phyloP scores from a whole-genome alignment of 2,113 vertebrate genomes.

The Ammodytes dubius region DNA sequence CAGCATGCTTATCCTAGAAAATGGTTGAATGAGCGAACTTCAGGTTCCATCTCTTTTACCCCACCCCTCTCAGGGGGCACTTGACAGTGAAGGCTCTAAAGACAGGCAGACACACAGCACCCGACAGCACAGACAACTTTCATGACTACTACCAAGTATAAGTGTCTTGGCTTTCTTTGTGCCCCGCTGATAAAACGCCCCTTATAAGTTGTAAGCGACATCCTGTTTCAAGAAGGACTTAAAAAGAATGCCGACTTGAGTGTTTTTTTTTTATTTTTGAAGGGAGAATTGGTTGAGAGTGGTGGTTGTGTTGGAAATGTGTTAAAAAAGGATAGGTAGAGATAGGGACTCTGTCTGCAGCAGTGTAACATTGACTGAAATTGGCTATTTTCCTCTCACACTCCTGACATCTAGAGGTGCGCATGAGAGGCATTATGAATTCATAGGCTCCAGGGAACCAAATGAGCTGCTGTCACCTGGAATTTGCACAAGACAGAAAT shows the following conservation, averaged over 20 bases:
- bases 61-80: constrained; percentile 11
- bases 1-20: constrained; percentile 68
- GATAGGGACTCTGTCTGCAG: constrained; percentile 51
- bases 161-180: constrained; percentile 46
- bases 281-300: constrained; percentile 41
- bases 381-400: constrained; percentile 64
- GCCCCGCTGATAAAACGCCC: constrained; percentile 56
- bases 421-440: constrained; percentile 75
- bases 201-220: constrained; percentile 53
- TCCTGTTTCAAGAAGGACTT: constrained; percentile 60
- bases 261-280: constrained; percentile 3
- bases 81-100: constrained; percentile 27
- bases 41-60: constrained; percentile 48
- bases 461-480: constrained; percentile 73
- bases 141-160: constrained; percentile 50
- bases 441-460: constrained; percentile 70
- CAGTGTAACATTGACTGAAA: constrained; percentile 62
- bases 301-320: constrained; percentile 6
- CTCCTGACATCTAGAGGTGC: constrained; percentile 58
- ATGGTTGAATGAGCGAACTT: constrained; percentile 59
- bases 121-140: constrained; percentile 64
- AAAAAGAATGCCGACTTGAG: constrained; percentile 48
- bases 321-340: constrained; percentile 35
- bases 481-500: constrained; percentile 75
- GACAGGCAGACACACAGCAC: constrained; percentile 40